Percentiles rank a stretch among this genome's conserved stretches.
These are phyloP conservation scores for Dendrolimus kikuchii DNA, from an alignment of 1,140 invertebrate genomes.

Conservation along the genomic window DNA sequence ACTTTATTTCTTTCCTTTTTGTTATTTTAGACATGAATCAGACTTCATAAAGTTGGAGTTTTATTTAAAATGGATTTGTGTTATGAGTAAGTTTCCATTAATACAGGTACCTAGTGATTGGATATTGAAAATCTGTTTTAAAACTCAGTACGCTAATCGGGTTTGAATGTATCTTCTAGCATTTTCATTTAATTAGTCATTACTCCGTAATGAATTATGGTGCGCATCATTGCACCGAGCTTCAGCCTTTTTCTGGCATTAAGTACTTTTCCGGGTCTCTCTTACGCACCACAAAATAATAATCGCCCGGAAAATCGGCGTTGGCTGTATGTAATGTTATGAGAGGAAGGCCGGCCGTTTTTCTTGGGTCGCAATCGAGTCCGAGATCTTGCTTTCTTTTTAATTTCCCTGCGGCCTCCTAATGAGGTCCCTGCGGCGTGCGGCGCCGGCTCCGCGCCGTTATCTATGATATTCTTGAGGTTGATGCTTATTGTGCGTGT, in stretches of 20 bases:
- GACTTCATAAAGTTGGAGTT: slow-evolving; percentile 1
- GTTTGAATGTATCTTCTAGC: not conserved
- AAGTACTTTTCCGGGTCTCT: slow-evolving; percentile 50
- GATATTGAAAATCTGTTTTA: too few relatives aligned
- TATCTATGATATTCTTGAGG: slow-evolving; percentile 73
- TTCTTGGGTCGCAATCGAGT: slow-evolving; percentile 65
- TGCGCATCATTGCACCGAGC: slow-evolving; percentile 14
- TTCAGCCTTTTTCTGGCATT: slow-evolving; percentile 34
- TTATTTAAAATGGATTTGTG: too few relatives aligned
- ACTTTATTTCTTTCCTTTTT: slow-evolving; percentile 24
- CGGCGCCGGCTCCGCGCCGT: slow-evolving; percentile 51
- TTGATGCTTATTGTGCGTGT: slow-evolving; percentile 73
- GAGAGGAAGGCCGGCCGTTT: slow-evolving; percentile 62
- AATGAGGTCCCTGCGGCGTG: slow-evolving; percentile 64
- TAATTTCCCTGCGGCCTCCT: slow-evolving; percentile 73
- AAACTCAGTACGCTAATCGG: too few relatives aligned
- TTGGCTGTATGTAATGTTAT: slow-evolving; percentile 70
- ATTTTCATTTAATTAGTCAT: not conserved
- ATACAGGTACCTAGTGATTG: too few relatives aligned
- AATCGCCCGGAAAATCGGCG: slow-evolving; percentile 71
- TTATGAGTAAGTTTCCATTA: too few relatives aligned
- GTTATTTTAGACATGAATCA: not conserved
- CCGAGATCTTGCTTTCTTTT: slow-evolving; percentile 71
- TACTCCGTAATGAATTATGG: slow-evolving; percentile 36
- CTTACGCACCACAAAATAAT: slow-evolving; percentile 73